phyloP scores from a whole-genome alignment of 2,113 vertebrate genomes.

The Tenebrosternarchus preto region DNA sequence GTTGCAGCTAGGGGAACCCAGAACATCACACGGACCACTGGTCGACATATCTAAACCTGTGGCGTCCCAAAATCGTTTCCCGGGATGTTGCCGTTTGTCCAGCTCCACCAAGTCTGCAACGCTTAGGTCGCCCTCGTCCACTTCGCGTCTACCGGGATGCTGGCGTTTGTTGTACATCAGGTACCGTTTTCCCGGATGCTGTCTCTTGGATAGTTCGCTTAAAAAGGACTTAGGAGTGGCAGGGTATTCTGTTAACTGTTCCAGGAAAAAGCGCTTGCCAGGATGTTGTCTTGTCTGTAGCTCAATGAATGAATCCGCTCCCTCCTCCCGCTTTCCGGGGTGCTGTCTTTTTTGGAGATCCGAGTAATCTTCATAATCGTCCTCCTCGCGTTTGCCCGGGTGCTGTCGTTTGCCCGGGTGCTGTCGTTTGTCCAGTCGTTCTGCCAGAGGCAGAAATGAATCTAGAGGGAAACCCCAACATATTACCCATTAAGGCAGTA shows the following conservation, averaged over 20 bases:
- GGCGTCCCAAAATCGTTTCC: conserved; percentile 77
- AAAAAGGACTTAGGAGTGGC: conserved; percentile 54
- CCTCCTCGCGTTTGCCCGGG: conserved; percentile 83
- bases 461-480: conserved; percentile 65
- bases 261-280: conserved; percentile 70
- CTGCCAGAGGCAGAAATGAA: conserved; percentile 60
- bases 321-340: conserved; percentile 79
- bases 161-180: conserved; percentile 72
- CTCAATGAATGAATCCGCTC: conserved; percentile 61
- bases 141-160: conserved; percentile 74
- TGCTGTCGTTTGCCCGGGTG: conserved; percentile 78
- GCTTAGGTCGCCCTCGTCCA: conserved; percentile 63
- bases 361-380: conserved; percentile 70
- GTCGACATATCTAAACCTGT: conserved; percentile 63
- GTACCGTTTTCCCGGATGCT: conserved; percentile 83
- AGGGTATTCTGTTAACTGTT: conserved; percentile 65
- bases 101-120: conserved; percentile 59
- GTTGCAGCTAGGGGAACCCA: conserved; percentile 73
- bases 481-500: not conserved
- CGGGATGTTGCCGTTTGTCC: conserved; percentile 84
- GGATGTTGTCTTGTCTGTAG: conserved; percentile 80
- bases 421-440: conserved; percentile 80
- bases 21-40: conserved; percentile 73
- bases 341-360: conserved; percentile 73
- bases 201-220: conserved; percentile 77